Conservation (phyloP, 2,888 invertebrate species). For the Lasioglossum marginatum region DNA sequence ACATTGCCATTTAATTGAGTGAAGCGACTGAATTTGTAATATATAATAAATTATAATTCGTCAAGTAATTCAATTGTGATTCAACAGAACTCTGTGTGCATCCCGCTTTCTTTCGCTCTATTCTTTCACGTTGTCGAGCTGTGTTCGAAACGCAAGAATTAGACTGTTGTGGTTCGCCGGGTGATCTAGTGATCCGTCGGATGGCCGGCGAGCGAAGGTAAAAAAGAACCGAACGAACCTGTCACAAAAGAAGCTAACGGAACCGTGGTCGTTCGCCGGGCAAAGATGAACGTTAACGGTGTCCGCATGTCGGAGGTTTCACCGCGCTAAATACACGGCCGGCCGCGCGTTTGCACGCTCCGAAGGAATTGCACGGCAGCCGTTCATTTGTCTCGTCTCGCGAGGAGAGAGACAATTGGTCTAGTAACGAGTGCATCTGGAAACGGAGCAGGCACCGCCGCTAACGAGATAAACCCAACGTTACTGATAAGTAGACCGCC, state of each 20-base stretch:
- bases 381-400: neutral
- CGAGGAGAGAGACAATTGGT: neutral
- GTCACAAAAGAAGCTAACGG: slow-evolving; percentile 54
- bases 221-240: neutral
- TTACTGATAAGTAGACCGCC: slow-evolving; percentile 12
- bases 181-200: neutral
- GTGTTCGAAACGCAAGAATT: neutral
- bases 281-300: slow-evolving; percentile 54
- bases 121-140: neutral
- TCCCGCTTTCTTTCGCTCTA: no score
- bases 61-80: no score
- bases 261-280: slow-evolving; percentile 36
- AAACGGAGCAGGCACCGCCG: slow-evolving; percentile 4
- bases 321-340: slow-evolving; percentile 55
- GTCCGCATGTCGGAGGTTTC: slow-evolving; percentile 43
- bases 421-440: slow-evolving; percentile 2
- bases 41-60: no score
- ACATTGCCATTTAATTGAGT: no score
- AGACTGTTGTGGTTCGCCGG: neutral
- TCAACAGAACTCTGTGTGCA: no score
- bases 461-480: slow-evolving; percentile 1
- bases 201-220: neutral
- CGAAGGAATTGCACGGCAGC: slow-evolving; percentile 11
- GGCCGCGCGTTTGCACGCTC: slow-evolving; percentile 16
- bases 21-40: no score